phyloP scores from a whole-genome alignment of 2,113 vertebrate genomes.

The Peromyscus leucopus region DNA sequence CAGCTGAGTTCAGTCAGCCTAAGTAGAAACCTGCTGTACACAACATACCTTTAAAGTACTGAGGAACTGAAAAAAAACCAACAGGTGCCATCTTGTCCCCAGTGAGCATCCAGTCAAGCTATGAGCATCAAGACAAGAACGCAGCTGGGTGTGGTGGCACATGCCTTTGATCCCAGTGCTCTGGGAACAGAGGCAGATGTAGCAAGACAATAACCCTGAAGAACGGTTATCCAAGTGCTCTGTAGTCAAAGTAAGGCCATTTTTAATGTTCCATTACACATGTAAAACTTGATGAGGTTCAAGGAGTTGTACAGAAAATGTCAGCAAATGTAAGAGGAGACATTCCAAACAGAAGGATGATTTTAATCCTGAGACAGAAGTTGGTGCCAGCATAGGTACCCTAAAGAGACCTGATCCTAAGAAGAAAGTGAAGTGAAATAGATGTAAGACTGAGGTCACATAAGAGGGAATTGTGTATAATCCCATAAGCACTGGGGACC shows the following conservation, averaged over 20 bases:
- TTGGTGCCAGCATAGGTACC: not conserved
- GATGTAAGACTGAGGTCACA: not conserved
- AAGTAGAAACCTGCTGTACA: not conserved
- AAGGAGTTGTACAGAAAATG: not conserved
- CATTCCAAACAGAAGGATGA: not conserved
- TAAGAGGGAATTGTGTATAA: not conserved
- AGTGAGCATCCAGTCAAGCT: not conserved
- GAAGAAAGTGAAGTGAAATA: not conserved
- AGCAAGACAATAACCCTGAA: not conserved
- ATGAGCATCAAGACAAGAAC: not conserved
- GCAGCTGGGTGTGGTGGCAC: too few relatives aligned
- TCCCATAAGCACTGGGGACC: not conserved
- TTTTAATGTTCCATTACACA: not conserved
- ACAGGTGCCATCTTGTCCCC: not conserved
- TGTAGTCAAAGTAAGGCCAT: not conserved
- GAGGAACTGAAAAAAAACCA: not conserved
- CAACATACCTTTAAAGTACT: not conserved
- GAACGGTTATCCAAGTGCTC: not conserved
- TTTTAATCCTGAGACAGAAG: not conserved
- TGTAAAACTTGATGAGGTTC: constrained; percentile 16
- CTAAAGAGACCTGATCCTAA: not conserved
- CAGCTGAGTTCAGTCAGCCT: not conserved
- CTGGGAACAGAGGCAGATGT: not conserved
- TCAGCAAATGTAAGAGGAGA: not conserved
- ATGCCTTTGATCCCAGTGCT: not conserved